These are phyloP conservation scores for Nothoprocta pentlandii DNA, from an alignment of 2,113 vertebrate species.

Conservation along the genomic window DNA sequence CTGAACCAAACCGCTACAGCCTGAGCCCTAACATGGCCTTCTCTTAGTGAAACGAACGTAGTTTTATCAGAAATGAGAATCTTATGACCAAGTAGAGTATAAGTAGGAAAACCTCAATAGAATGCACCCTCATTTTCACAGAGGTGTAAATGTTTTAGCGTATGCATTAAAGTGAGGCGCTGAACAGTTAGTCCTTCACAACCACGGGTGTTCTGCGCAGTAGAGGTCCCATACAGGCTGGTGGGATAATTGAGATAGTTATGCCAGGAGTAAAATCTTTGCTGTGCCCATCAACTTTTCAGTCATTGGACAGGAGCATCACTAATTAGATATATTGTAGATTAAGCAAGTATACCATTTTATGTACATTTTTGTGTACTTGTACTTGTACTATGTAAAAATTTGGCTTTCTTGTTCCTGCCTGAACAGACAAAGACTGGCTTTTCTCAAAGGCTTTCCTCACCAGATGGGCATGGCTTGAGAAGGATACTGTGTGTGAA, in stretches of 20 bases:
- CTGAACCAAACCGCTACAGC: background rate
- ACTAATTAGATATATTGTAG: background rate
- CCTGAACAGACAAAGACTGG: background rate
- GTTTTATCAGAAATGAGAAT: background rate
- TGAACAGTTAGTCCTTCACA: background rate
- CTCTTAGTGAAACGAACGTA: background rate
- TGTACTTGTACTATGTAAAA: background rate
- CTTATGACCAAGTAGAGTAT: background rate
- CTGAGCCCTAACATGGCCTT: background rate
- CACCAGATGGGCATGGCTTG: background rate
- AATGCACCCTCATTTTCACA: background rate
- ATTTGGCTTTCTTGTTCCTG: fast-evolving
- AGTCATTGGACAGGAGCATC: background rate
- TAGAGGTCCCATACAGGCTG: background rate
- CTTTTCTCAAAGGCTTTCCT: background rate
- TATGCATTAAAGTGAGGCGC: fast-evolving
- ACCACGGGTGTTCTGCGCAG: no score
- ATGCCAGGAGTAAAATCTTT: background rate
- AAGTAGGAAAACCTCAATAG: background rate
- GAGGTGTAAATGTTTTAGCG: background rate
- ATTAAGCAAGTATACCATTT: background rate
- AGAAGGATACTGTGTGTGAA: background rate
- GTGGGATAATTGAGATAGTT: background rate
- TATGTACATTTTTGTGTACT: background rate
- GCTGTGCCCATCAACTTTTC: background rate